Conservation (phyloP, 2,797 vertebrate species). For the Cyprinodon diabolis region DNA sequence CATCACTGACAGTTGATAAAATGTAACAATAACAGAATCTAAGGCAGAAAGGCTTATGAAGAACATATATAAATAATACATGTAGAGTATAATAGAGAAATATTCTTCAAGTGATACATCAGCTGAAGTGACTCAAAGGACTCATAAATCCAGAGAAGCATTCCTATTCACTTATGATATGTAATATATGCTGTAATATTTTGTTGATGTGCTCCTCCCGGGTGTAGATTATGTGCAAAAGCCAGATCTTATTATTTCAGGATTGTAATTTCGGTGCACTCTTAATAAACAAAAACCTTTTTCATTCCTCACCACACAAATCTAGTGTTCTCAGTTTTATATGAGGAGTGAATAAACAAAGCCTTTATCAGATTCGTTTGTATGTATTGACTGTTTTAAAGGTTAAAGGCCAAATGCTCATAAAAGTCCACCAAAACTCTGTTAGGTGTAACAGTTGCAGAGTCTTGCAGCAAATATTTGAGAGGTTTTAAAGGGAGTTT, state of each 20-base stretch:
- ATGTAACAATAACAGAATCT: conserved; percentile 19
- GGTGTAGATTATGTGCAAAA: not conserved
- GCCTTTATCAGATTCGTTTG: conserved; percentile 11
- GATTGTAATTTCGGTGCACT: not conserved
- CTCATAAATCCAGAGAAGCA: conserved; percentile 18
- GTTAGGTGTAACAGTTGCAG: conserved; percentile 52
- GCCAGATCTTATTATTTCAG: not conserved
- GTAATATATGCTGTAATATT: conserved; percentile 2
- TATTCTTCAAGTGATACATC: conserved; percentile 23
- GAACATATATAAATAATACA: conserved; percentile 29
- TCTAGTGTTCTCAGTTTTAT: not conserved
- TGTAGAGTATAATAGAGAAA: conserved; percentile 22
- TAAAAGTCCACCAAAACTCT: conserved; percentile 34
- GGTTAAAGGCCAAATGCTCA: conserved; percentile 30
- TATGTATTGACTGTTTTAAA: conserved; percentile 11
- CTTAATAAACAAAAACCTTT: not conserved
- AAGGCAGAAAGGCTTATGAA: conserved; percentile 20
- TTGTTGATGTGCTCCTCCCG: conserved; percentile 1
- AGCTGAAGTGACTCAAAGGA: conserved; percentile 22
- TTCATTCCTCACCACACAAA: not conserved
- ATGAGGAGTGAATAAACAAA: not conserved
- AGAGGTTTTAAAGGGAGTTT: conserved; percentile 64
- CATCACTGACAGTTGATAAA: conserved; percentile 26
- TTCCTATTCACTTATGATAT: conserved; percentile 15
- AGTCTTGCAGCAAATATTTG: conserved; percentile 66